Evolutionary conservation across 2,797 vertebrate genomes (phyloP).

Genomic region (Loriculus beryllinus): DNA sequence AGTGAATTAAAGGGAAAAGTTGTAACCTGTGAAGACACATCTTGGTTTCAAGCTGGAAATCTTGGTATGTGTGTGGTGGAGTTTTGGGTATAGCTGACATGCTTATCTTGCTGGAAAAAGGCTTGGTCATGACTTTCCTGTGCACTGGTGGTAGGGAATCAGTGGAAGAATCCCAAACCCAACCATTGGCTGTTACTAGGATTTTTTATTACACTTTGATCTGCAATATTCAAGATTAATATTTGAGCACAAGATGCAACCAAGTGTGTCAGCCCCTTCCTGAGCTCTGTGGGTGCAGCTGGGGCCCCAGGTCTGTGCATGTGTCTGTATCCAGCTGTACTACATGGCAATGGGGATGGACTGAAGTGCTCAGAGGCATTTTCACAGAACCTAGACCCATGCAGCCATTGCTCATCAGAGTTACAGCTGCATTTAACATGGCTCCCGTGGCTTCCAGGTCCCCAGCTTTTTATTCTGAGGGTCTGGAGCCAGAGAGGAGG

Average conservation of each 20-base stretch:
- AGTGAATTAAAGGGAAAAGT: conserved; percentile 5
- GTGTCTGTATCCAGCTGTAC: neutral
- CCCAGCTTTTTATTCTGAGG: too few relatives aligned
- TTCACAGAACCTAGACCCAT: neutral
- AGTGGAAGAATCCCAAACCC: neutral
- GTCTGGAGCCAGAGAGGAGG: neutral
- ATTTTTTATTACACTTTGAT: neutral
- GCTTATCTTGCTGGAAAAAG: neutral
- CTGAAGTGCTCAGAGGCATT: accelerated
- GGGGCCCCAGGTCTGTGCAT: neutral
- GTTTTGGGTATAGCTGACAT: neutral
- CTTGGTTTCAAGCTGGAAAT: neutral
- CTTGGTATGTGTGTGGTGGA: accelerated
- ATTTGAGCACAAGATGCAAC: too few relatives aligned
- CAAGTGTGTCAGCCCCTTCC: accelerated
- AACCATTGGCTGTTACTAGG: neutral
- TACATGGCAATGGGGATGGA: accelerated
- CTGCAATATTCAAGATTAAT: too few relatives aligned
- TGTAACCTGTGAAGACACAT: neutral
- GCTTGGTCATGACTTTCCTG: neutral
- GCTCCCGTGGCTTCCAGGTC: neutral
- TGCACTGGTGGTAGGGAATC: neutral
- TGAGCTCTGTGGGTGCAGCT: neutral
- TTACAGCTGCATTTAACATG: neutral
- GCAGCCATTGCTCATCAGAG: neutral